A percentile compares a stretch with the other conserved stretches of the same genome.
These are phyloP conservation scores for Poeciliopsis infans DNA, from an alignment of 2,797 vertebrate species.

Conservation along the genomic window DNA sequence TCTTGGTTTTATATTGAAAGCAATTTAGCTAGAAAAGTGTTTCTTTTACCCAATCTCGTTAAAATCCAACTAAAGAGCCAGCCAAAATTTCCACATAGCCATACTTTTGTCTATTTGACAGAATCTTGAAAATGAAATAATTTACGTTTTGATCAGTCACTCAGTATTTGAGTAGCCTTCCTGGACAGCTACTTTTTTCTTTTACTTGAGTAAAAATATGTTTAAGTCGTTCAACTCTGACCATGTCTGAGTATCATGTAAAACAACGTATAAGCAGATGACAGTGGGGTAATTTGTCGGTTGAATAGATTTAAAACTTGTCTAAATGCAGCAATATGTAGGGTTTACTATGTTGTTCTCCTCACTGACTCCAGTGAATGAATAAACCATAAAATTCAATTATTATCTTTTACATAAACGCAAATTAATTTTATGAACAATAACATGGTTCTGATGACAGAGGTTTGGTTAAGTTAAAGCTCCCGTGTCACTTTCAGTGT, in stretches of 20 bases:
- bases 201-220: not conserved
- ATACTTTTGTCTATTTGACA: too few species aligned
- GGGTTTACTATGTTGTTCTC: not conserved
- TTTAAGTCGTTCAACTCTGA: not conserved
- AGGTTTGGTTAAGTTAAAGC: constrained; percentile 5
- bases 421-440: not conserved
- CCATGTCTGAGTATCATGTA: not conserved
- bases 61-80: too few species aligned
- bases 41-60: too few species aligned
- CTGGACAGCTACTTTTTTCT: not conserved
- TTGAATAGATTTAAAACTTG: not conserved
- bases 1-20: too few species aligned
- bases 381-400: not conserved
- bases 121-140: too few species aligned
- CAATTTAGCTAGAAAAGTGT: too few species aligned
- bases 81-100: too few species aligned
- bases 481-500: constrained; percentile 12
- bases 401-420: not conserved
- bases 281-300: not conserved
- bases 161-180: not conserved
- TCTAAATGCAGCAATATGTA: not conserved
- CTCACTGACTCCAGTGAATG: not conserved
- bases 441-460: not conserved
- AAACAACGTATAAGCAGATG: not conserved
- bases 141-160: too few species aligned